Percentiles rank a stretch among this genome's conserved stretches.
Evolutionary conservation across 2,888 invertebrate genomes (phyloP).

Genomic region (Scaptomyza polygonia): DNA sequence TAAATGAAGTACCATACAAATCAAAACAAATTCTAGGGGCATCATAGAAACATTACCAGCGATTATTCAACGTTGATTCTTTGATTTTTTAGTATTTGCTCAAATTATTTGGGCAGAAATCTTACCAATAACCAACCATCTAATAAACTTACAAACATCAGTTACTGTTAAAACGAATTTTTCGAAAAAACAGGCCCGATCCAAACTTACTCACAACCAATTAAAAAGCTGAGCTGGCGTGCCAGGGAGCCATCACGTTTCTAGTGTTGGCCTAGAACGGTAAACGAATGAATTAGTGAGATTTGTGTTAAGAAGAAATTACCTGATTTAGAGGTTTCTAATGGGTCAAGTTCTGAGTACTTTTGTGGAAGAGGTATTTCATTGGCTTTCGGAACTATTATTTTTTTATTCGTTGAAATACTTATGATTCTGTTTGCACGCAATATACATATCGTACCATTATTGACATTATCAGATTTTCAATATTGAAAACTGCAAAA

Average conservation of each 20-base stretch:
- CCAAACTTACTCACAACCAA: slow-evolving; percentile 53
- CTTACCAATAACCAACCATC: slow-evolving; percentile 49
- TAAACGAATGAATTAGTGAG: slow-evolving; percentile 75
- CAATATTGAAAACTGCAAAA: slow-evolving; percentile 81
- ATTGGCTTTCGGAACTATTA: slow-evolving; percentile 48
- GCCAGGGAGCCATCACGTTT: slow-evolving; percentile 63
- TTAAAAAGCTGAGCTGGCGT: slow-evolving; percentile 45
- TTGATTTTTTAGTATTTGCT: slow-evolving; percentile 15
- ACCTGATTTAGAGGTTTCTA: slow-evolving; percentile 57
- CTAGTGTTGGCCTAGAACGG: slow-evolving; percentile 78
- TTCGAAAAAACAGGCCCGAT: slow-evolving; percentile 30
- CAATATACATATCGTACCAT: slow-evolving; percentile 25
- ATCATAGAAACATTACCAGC: slow-evolving; percentile 22
- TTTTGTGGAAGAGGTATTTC: slow-evolving; percentile 33
- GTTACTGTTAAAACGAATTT: slow-evolving; percentile 1
- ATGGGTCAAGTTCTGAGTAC: slow-evolving; percentile 33
- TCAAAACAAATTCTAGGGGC: slow-evolving; percentile 13
- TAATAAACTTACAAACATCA: slow-evolving; percentile 51
- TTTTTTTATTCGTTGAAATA: slow-evolving; percentile 46
- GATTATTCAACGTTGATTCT: slow-evolving; percentile 23
- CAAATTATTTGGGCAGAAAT: slow-evolving; percentile 24
- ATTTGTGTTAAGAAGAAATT: slow-evolving; percentile 67
- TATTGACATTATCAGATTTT: slow-evolving; percentile 62
- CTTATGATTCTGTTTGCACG: slow-evolving; percentile 58
- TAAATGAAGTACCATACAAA: slow-evolving; percentile 15